Conservation (phyloP, 2,797 vertebrate species). For the Haliaeetus vocifer region DNA sequence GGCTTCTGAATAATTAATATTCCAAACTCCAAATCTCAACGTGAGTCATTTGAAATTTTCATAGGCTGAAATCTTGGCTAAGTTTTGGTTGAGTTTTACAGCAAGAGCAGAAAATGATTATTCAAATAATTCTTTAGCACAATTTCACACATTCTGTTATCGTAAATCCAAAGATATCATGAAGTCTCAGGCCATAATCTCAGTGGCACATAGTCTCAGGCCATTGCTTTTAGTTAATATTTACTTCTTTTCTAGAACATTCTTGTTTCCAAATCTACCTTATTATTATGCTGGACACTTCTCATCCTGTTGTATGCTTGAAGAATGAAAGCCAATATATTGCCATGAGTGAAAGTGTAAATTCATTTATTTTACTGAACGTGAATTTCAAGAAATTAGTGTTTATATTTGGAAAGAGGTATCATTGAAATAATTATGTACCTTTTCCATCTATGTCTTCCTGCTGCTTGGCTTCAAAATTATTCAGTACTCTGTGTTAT, state of each 20-base stretch:
- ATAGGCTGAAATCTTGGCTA: neutral
- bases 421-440: neutral
- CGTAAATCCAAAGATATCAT: neutral
- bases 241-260: neutral
- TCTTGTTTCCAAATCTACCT: neutral
- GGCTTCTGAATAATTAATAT: conserved; percentile 21
- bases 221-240: neutral
- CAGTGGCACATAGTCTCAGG: neutral
- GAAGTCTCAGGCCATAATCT: neutral
- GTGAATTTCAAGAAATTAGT: neutral
- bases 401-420: neutral
- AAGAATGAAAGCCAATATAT: neutral
- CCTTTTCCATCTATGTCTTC: neutral
- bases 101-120: neutral
- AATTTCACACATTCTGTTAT: neutral
- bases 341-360: neutral
- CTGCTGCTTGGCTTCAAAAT: neutral
- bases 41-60: neutral
- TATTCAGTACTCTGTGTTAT: neutral
- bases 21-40: neutral
- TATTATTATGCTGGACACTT: neutral
- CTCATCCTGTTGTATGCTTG: neutral
- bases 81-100: neutral
- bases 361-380: neutral
- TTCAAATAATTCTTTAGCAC: neutral